Conservation (phyloP, 2,797 vertebrate species). For the Esox lucius region DNA sequence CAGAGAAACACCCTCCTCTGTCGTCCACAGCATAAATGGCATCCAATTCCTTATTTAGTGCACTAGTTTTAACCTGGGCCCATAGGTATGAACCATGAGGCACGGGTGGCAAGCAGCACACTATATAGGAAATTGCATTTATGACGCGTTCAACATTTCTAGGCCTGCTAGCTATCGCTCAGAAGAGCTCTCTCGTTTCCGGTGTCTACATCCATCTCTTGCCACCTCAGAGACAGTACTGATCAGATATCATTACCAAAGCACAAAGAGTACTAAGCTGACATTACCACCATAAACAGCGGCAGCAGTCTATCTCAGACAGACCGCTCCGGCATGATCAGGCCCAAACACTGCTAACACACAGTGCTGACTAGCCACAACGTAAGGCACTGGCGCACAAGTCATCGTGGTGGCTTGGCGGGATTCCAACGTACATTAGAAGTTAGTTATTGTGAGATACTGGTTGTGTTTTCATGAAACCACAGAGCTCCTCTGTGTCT, state of each 20-base stretch:
- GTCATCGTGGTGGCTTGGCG: neutral
- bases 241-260: slow-evolving; percentile 9
- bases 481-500: neutral
- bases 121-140: neutral
- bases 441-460: neutral
- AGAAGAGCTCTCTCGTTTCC: slow-evolving; percentile 21
- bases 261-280: slow-evolving; percentile 19
- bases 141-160: neutral
- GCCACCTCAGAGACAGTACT: slow-evolving; percentile 3
- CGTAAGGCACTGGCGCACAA: neutral
- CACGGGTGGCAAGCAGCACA: neutral
- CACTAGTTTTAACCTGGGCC: too few relatives aligned
- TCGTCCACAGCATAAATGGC: neutral
- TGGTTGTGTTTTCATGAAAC: neutral
- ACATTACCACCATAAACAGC: neutral
- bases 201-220: slow-evolving; percentile 21
- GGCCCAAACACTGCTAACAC: neutral
- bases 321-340: neutral
- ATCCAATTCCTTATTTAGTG: neutral
- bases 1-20: slow-evolving; percentile 7
- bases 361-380: neutral
- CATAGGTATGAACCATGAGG: neutral
- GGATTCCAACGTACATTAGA: neutral
- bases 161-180: neutral
- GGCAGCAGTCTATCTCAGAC: neutral